These are phyloP conservation scores for Sycophaga agraensis DNA, from an alignment of 1,140 invertebrate species.

Conservation along the genomic window DNA sequence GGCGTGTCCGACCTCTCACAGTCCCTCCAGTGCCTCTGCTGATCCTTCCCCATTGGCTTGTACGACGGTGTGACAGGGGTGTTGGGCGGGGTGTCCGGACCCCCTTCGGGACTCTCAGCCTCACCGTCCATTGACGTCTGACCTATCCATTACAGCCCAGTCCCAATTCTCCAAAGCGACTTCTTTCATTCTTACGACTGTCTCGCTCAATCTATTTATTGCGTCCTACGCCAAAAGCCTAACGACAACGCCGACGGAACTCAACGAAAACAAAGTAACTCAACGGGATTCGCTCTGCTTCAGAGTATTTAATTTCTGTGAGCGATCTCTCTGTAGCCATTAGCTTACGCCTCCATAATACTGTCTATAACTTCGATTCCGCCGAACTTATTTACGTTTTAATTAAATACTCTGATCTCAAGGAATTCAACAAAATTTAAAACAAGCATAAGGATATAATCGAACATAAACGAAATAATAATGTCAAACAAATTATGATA, in stretches of 20 bases:
- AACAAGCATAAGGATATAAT: conserved; percentile 32
- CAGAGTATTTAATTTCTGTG: conserved; percentile 27
- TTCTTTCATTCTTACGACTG: conserved; percentile 38
- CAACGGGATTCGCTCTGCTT: conserved; percentile 25
- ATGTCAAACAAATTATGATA: not conserved
- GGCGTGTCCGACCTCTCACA: conserved; percentile 14
- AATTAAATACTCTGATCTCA: conserved; percentile 31
- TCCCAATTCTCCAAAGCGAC: conserved; percentile 51
- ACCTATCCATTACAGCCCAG: conserved; percentile 58
- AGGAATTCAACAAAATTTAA: conserved; percentile 38
- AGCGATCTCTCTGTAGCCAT: no score
- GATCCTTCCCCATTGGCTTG: conserved; percentile 46
- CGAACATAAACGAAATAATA: not conserved
- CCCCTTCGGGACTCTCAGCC: conserved; percentile 54
- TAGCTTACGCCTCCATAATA: no score
- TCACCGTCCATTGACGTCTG: conserved; percentile 60
- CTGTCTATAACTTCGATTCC: no score
- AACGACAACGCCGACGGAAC: conserved; percentile 52
- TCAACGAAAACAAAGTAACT: conserved; percentile 36
- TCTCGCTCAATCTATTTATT: conserved; percentile 45
- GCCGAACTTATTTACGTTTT: no score
- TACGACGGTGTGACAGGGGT: conserved; percentile 57
- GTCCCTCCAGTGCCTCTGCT: conserved; percentile 39
- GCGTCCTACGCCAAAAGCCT: conserved; percentile 54
- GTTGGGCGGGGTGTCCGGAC: conserved; percentile 61